phyloP scores from a whole-genome alignment of 2,888 invertebrate genomes.

The Bembecia ichneumoniformis region DNA sequence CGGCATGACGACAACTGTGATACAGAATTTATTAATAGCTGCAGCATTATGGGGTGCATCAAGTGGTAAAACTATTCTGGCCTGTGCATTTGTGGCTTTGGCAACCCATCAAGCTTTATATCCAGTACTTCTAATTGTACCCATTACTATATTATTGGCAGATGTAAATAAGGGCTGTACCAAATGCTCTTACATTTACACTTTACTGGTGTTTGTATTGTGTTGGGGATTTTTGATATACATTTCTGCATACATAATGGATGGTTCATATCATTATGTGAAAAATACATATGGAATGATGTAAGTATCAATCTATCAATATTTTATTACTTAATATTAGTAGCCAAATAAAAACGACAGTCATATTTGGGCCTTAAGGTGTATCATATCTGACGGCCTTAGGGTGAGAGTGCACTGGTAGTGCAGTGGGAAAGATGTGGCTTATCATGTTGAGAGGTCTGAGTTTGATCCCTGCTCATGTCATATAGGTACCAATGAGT shows the following conservation, averaged over 20 bases:
- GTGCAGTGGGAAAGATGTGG: too few species aligned
- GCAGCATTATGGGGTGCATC: constrained; percentile 79
- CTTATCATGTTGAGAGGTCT: too few species aligned
- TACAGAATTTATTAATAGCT: constrained; percentile 88
- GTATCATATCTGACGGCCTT: too few species aligned
- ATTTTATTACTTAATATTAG: too few species aligned
- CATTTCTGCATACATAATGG: constrained; percentile 75
- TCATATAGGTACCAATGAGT: too few species aligned
- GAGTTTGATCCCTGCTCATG: too few species aligned
- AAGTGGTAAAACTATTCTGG: constrained; percentile 73
- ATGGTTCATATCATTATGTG: constrained; percentile 75
- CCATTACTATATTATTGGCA: constrained; percentile 81
- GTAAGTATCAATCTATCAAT: constrained; percentile 65
- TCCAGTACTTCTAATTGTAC: constrained; percentile 86
- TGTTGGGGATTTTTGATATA: constrained; percentile 71
- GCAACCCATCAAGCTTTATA: constrained; percentile 88
- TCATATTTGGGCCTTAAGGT: too few species aligned
- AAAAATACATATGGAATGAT: constrained; percentile 86
- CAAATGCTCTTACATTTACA: constrained; percentile 61
- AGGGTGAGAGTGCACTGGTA: too few species aligned
- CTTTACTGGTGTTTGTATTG: constrained; percentile 63
- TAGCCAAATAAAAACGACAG: too few species aligned
- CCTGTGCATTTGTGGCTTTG: constrained; percentile 80
- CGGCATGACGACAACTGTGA: constrained; percentile 90
- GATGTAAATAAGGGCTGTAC: constrained; percentile 63